phyloP scores from a whole-genome alignment of 2,113 vertebrate species.

The Plotosus lineatus region DNA sequence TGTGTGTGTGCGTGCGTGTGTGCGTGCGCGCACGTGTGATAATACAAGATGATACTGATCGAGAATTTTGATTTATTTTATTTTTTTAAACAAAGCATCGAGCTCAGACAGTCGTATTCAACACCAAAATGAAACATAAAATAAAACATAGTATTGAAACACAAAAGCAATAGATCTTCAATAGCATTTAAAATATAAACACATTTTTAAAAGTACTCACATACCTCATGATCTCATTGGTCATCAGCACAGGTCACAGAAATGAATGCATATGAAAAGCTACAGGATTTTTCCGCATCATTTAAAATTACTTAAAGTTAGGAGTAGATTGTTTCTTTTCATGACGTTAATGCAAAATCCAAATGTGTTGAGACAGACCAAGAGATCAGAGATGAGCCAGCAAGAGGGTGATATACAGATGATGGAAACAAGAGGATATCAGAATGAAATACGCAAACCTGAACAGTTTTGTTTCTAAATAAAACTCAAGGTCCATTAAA shows the following conservation, averaged over 20 bases:
- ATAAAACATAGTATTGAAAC: neutral
- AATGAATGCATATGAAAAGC: too few species aligned
- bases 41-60: neutral
- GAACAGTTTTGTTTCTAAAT: neutral
- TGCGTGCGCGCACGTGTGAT: too few species aligned
- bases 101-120: neutral
- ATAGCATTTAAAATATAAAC: neutral
- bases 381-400: neutral
- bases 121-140: neutral
- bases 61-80: neutral
- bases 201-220: neutral
- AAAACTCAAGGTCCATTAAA: neutral
- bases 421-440: neutral
- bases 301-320: constrained; percentile 26
- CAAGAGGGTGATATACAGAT: neutral
- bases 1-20: neutral
- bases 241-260: neutral
- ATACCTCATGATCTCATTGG: neutral
- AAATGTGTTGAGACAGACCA: constrained; percentile 14
- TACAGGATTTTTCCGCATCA: constrained; percentile 15
- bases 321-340: neutral
- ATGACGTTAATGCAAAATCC: constrained; percentile 22
- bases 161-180: neutral
- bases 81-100: neutral
- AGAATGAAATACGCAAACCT: neutral